A percentile compares a stretch with the other conserved stretches of the same genome.
These are phyloP conservation scores for Elanus axillaris DNA, from an alignment of 2,113 vertebrate genomes.

Conservation along the genomic window DNA sequence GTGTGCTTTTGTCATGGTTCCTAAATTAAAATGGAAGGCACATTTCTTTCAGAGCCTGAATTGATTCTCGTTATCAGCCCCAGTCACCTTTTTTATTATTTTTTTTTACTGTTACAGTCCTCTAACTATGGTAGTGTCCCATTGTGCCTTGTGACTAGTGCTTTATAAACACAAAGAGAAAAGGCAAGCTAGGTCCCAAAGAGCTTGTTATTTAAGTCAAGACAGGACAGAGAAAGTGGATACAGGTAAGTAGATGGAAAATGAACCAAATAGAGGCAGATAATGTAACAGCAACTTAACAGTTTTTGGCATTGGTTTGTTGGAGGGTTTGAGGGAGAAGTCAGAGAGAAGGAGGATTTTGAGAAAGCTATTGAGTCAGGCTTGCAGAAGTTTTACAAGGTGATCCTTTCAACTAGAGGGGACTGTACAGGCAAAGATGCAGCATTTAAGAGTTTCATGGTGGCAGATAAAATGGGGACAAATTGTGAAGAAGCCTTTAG, in stretches of 20 bases:
- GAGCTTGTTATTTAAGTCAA: neutral
- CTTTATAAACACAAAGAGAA: neutral
- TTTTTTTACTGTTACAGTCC: neutral
- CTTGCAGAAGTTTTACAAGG: neutral
- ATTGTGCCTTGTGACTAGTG: neutral
- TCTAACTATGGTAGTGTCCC: neutral
- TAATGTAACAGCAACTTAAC: neutral
- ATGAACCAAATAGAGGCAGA: neutral
- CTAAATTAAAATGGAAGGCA: neutral
- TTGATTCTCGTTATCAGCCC: neutral
- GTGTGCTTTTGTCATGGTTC: neutral
- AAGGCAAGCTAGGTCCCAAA: neutral
- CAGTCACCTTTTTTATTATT: neutral
- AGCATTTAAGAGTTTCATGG: neutral
- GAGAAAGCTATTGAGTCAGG: neutral
- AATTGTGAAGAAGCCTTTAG: neutral
- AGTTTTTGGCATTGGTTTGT: neutral
- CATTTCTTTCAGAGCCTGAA: neutral
- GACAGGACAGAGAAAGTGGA: neutral
- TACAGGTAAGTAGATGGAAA: neutral
- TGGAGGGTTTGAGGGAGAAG: neutral
- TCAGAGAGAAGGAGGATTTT: neutral
- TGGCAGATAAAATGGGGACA: neutral
- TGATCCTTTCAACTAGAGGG: neutral
- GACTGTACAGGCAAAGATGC: neutral